Conservation (phyloP, 1,140 invertebrate species). For the Steinernema feltiae region DNA sequence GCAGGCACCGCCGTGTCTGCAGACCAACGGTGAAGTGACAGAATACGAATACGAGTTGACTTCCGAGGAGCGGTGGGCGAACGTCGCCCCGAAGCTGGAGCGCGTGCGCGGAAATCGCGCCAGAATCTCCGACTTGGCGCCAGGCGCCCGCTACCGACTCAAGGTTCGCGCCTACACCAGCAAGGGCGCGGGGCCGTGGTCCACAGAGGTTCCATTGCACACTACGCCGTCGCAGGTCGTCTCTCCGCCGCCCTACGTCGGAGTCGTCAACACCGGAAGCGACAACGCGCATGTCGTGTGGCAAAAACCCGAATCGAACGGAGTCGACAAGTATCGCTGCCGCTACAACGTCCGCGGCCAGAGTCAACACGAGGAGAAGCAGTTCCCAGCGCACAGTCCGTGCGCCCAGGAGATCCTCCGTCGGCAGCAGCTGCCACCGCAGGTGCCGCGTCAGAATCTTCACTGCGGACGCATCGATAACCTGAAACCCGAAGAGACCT, state of each 20-base stretch:
- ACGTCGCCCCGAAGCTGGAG: conserved; percentile 43
- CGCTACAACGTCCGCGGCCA: conserved; percentile 45
- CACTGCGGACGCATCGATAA: conserved; percentile 55
- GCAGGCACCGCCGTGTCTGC: conserved; percentile 55
- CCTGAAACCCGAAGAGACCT: conserved; percentile 44
- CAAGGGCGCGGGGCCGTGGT: conserved; percentile 54
- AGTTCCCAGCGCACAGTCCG: conserved; percentile 56
- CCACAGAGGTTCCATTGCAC: conserved; percentile 48
- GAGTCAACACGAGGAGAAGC: conserved; percentile 42
- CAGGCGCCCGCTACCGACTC: conserved; percentile 46
- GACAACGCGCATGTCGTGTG: conserved; percentile 53
- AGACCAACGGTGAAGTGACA: conserved; percentile 55
- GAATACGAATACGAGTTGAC: conserved; percentile 57
- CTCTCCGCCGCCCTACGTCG: conserved; percentile 28
- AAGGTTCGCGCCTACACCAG: conserved; percentile 51
- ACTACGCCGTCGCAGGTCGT: conserved; percentile 35
- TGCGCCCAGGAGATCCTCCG: conserved; percentile 47
- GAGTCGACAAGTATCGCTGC: conserved; percentile 52
- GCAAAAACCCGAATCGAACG: conserved; percentile 47
- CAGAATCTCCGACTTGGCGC: conserved; percentile 37
- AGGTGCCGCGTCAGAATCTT: conserved; percentile 41
- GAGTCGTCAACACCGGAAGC: conserved; percentile 49
- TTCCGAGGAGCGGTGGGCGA: conserved; percentile 41
- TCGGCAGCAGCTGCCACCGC: conserved; percentile 51
- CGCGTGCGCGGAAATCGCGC: conserved; percentile 49